These are phyloP conservation scores for Takifugu ocellatus DNA, from an alignment of 2,797 vertebrate species.

Conservation along the genomic window DNA sequence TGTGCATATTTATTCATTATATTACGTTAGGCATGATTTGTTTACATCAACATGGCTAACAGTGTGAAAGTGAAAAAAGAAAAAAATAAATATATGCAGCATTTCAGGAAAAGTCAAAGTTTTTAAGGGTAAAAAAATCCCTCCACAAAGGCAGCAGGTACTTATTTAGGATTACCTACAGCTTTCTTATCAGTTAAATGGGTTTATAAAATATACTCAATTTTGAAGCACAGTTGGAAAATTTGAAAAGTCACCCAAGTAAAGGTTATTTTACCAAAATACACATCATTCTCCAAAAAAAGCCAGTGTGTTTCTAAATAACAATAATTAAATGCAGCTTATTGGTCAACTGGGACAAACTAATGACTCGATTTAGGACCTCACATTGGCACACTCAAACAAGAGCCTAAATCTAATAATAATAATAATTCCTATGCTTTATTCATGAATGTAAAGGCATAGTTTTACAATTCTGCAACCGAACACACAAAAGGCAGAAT, in stretches of 20 bases:
- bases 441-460: too few species aligned
- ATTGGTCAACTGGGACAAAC: neutral
- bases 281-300: conserved; percentile 4
- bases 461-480: too few species aligned
- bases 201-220: conserved; percentile 1
- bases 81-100: too few species aligned
- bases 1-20: too few species aligned
- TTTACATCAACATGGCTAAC: too few species aligned
- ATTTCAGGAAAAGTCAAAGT: neutral
- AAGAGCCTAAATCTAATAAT: conserved; percentile 3
- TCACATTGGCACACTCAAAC: conserved; percentile 5
- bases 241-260: neutral
- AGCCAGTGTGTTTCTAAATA: conserved; percentile 10
- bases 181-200: conserved; percentile 4
- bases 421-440: neutral
- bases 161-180: conserved; percentile 15
- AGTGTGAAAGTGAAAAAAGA: too few species aligned
- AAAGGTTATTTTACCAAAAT: neutral
- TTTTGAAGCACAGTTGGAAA: neutral
- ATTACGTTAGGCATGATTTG: too few species aligned
- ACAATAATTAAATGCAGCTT: conserved; percentile 20
- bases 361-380: conserved; percentile 7
- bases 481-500: too few species aligned
- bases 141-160: conserved; percentile 6
- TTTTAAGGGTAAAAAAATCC: conserved; percentile 5